Percentiles rank a stretch among this genome's conserved stretches.
Evolutionary conservation across 2,113 vertebrate genomes (phyloP).

Genomic region (Fulmarus glacialis): DNA sequence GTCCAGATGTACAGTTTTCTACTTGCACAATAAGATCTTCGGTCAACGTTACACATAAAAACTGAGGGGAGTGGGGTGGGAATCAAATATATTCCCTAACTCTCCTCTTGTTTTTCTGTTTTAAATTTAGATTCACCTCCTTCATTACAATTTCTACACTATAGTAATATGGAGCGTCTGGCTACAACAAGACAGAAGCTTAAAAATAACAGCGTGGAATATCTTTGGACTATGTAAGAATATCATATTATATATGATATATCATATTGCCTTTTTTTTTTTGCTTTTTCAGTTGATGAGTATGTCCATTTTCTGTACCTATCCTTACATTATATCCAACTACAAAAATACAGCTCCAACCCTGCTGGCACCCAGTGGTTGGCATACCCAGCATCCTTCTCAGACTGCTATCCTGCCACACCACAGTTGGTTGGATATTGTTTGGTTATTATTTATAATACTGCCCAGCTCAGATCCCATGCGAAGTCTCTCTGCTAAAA

Average conservation of each 20-base stretch:
- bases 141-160: neutral
- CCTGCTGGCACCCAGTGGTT: no score
- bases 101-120: neutral
- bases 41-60: neutral
- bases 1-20: neutral
- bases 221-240: neutral
- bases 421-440: neutral
- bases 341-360: neutral
- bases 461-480: no score
- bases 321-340: neutral
- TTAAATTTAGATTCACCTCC: neutral
- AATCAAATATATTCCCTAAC: neutral
- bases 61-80: no score
- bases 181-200: neutral
- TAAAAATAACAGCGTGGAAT: neutral
- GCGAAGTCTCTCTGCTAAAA: neutral
- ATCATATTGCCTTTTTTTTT: neutral
- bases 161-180: neutral
- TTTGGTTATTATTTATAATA: neutral
- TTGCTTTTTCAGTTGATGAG: neutral
- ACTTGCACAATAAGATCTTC: neutral
- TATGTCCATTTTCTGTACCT: neutral
- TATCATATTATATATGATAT: neutral
- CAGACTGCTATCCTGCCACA: neutral
- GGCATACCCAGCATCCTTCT: neutral